Base-by-base conservation (phyloP, 2,888 invertebrate species). In the Ormyrus rosae region DNA sequence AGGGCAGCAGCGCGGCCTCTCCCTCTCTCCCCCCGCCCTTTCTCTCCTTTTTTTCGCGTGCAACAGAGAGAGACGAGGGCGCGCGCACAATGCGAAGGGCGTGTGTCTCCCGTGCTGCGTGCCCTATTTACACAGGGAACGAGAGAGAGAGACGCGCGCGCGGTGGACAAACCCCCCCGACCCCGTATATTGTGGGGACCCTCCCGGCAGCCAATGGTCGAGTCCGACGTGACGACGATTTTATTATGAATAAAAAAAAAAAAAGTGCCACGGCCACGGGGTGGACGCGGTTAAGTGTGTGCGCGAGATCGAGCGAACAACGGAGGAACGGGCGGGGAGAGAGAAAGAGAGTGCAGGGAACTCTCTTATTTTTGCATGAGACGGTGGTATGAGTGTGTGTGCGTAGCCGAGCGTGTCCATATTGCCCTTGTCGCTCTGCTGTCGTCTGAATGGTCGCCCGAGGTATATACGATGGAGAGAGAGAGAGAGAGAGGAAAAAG, bases 71-170 rank as follows among this genome's bases (percentile, higher is more conserved):
- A 53, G 60, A 68, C 85, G 86, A 84, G 86, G 85, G 86, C 84
- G 19, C 19, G 1, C 19, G 84, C 85, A 90, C 89, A 90, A 90
- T 88, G 84, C 85, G 81, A 85, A 87, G 90, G 90, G 90, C 89
- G 90, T 90, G 89, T 90, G 90, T 90, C 90, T 19, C 89, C 87
- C 19, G 19, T 19, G 19, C 13, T 56, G 88, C 86, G 88, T 89
- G 88, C 88, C 89, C 90, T 90, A 90, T 90, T 90, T 90, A 89
- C 88, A 85, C 86, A 89, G 86, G 89, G 89, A 79, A 79, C 51
- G 51, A 51, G 13, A 13, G 51, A 51, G 19, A 19, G 19, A 19
- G 19, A 19, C 51, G 51, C 9, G 51, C 51, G 51, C 68, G 13
- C 64, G 84, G 84, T 84, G 87, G 88, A 86, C 88, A 88, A 88